These are phyloP conservation scores for Heliconius himera DNA, from an alignment of 1,140 invertebrate genomes.

Conservation along the genomic window DNA sequence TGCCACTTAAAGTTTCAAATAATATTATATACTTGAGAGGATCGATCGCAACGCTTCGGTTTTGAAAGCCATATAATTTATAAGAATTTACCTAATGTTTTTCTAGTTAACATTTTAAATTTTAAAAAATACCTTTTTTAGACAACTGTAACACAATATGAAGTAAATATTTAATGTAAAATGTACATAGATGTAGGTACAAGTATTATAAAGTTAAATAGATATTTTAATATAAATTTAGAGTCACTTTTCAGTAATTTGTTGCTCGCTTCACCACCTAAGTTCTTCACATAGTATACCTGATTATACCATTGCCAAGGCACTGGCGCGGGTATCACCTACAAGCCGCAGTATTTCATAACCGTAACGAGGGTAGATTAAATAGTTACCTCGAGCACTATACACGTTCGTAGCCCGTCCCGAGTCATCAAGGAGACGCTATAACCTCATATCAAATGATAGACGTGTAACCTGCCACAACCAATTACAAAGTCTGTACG, in stretches of 20 bases:
- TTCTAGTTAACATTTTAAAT: background rate
- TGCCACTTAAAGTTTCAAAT: constrained; percentile 40
- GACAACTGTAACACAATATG: too few relatives aligned
- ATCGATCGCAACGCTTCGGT: constrained; percentile 25
- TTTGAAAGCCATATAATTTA: constrained; percentile 27
- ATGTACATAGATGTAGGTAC: background rate
- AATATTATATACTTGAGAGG: constrained; percentile 33
- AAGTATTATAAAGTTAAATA: background rate
- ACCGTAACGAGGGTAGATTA: constrained; percentile 41
- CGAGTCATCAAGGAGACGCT: constrained; percentile 44
- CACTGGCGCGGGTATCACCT: constrained; percentile 28
- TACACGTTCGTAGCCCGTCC: constrained; percentile 34
- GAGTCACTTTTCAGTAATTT: background rate
- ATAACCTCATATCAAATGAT: constrained; percentile 43
- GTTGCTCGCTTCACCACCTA: constrained; percentile 10
- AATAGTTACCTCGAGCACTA: constrained; percentile 37
- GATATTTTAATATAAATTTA: constrained; percentile 2
- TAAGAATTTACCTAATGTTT: background rate
- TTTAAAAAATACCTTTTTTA: background rate
- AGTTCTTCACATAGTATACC: constrained; percentile 17
- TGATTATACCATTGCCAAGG: constrained; percentile 26
- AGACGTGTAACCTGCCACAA: constrained; percentile 40
- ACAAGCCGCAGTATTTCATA: constrained; percentile 40
- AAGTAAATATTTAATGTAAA: background rate
- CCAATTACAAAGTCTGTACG: constrained; percentile 42